Percentiles rank a stretch among this genome's conserved stretches.
These are phyloP conservation scores for Ceratosolen fusciceps DNA, from an alignment of 1,140 invertebrate species.

Conservation along the genomic window DNA sequence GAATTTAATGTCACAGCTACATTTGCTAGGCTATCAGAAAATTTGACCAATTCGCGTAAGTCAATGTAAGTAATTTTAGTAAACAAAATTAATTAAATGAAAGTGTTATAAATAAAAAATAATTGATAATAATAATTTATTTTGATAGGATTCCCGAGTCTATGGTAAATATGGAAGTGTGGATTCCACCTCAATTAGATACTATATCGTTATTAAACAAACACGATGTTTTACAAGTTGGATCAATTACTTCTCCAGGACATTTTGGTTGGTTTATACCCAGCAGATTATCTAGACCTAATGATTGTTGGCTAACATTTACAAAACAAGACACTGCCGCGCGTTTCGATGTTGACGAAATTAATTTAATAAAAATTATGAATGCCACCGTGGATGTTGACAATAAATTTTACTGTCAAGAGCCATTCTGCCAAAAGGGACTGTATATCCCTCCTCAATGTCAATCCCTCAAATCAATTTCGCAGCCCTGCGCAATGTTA, in stretches of 20 bases:
- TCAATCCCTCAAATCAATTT: constrained; percentile 53
- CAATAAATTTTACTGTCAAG: constrained; percentile 68
- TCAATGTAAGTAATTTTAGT: constrained; percentile 7
- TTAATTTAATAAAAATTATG: constrained; percentile 50
- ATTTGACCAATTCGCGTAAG: constrained; percentile 34
- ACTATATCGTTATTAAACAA: constrained; percentile 62
- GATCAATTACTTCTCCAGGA: constrained; percentile 75
- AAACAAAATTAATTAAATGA: background rate
- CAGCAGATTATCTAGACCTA: constrained; percentile 57
- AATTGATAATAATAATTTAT: background rate
- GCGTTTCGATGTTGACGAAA: constrained; percentile 68
- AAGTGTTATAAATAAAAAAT: background rate
- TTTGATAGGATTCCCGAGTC: constrained; percentile 70
- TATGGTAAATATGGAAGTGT: constrained; percentile 82
- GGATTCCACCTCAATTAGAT: constrained; percentile 76
- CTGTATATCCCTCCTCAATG: constrained; percentile 75
- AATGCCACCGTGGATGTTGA: constrained; percentile 51
- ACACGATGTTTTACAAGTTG: constrained; percentile 74
- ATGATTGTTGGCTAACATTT: constrained; percentile 73
- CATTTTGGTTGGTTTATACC: constrained; percentile 84
- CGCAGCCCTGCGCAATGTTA: constrained; percentile 73
- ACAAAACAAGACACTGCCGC: constrained; percentile 62
- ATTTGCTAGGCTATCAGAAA: constrained; percentile 57
- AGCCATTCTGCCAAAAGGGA: constrained; percentile 72
- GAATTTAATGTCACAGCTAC: constrained; percentile 65